Evolutionary conservation across 2,797 vertebrate species (phyloP), one percentile per base, ranked within the genome.

Genomic region (Dendrocincla fuliginosa): DNA sequence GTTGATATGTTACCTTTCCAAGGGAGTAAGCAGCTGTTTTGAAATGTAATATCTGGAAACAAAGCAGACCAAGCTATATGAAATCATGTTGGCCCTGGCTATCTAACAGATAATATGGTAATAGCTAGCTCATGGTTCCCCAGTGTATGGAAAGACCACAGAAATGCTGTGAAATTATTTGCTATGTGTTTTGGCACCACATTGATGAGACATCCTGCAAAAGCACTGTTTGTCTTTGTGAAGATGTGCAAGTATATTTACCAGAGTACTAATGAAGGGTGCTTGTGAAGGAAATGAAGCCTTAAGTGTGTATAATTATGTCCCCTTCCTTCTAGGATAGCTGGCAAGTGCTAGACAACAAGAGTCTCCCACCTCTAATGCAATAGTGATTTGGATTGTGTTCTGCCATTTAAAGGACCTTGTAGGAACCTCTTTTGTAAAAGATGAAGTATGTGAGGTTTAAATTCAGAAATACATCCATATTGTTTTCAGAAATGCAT

Each of bases 281-380:
- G 88, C 87, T 95, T 89, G 86, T 91, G 90, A 91, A 92, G 89
- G 79, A 93, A 96, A 94, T 92, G 70, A 95, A 95, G 44, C 87
- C 84, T 95, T 65, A 61, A 93, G 84, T 79, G 74, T 75, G 32
- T 89, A 73, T 92, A 93, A 94, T 96, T 91, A 87, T 55, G 87
- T 61, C 67, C 76, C 79, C 65, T 96, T 96, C 77, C 88, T 84
- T 92, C 56, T 69, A 16, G 33, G 75, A 60, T 80, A 87, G 84
- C 75, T 96, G 91, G 75, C 87, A 85, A 95, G 69, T 81, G 69
- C 93, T 78, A 90, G 83, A 88, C 93, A 91, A 73, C 46, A 53
- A 76, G 87, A 88, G 76, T 63, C 32, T 7, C 0, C 78, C 80
- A 94, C 91, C 91, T 97, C 33, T 47, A 88, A 77, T 50, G 60